Base-by-base conservation (phyloP, 2,113 vertebrate species). In the Amazona vittata region DNA sequence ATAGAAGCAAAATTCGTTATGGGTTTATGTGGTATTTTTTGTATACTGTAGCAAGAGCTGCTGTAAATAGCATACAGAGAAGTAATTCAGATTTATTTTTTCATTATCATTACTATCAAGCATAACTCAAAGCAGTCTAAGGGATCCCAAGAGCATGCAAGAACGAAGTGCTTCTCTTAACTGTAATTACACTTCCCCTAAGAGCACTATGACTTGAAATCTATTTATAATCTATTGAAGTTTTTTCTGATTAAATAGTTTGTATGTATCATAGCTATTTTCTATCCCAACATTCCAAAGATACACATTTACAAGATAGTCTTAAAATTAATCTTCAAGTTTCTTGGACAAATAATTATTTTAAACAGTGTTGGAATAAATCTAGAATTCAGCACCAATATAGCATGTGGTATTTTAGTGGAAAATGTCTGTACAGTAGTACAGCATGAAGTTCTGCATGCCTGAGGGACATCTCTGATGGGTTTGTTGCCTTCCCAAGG, bases 201-300 rank as follows among this genome's bases (percentile, higher is more conserved):
- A 94, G 96, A 97, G 95, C 83, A 82, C 87, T 96, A 9, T 96
- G 89, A 83, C 74, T 92, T 60, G 79, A 95, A 86, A 91, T 93
- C 94, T 89, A 60, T 94, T 89, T 75, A 52, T 94, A 89, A 86
- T 79, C 86, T 52, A 33, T n/a, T 79, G 57, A 60, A 55, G 60
- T 13, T 86, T 83, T 75, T 89, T 78, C 70, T 83, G 65, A 93
- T 93, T 93, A 94, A 92, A 86, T 41, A 87, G 64, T 91, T 95
- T 90, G 94, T 90, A 59, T 85, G 89, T 82, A 63, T 92, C 12
- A 0, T 19, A 50, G 70, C 76, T 57, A 5, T 44, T 76, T 85
- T 47, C 90, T 84, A 2, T 63, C 41, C 8, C 44, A 41, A 5
- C 37, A 1, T n/a, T 73, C 67, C 65, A 15, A 62, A 88, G 76